phyloP scores from a whole-genome alignment of 1,140 invertebrate genomes.

The Hesperophylax magnus region DNA sequence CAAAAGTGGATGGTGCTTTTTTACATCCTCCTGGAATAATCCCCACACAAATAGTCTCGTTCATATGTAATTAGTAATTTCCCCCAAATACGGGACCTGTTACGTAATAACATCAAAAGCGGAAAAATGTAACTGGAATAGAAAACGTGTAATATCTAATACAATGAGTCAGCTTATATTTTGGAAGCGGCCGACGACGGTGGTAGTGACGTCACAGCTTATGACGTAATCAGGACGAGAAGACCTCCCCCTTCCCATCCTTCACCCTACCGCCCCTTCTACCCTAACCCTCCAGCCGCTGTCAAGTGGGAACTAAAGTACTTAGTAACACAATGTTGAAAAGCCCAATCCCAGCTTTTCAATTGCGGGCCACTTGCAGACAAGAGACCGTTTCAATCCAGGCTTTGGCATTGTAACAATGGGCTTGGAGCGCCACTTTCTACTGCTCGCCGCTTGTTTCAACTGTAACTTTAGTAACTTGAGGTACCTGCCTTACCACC shows the following conservation, averaged over 20 bases:
- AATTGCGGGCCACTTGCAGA: neutral
- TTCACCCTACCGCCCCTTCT: neutral
- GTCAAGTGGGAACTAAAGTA: neutral
- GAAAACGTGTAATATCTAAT: no score
- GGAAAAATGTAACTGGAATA: no score
- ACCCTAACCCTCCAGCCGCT: neutral
- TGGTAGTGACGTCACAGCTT: conserved; percentile 2
- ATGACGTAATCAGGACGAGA: conserved; percentile 10
- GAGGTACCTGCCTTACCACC: no score
- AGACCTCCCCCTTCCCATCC: neutral
- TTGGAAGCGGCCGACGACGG: no score
- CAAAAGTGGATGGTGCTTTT: no score
- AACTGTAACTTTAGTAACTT: no score
- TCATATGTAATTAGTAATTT: no score
- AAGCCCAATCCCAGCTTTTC: conserved; percentile 11
- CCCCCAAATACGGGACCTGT: no score
- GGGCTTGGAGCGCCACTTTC: neutral
- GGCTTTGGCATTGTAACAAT: neutral
- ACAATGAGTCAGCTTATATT: no score
- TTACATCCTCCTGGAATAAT: no score
- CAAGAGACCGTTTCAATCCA: neutral
- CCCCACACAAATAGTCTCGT: no score
- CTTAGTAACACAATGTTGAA: conserved; percentile 6
- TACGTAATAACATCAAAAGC: no score
- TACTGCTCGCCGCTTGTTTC: neutral